Base-by-base conservation (phyloP, 2,113 vertebrate genomes). In the Ranitomeya variabilis region DNA sequence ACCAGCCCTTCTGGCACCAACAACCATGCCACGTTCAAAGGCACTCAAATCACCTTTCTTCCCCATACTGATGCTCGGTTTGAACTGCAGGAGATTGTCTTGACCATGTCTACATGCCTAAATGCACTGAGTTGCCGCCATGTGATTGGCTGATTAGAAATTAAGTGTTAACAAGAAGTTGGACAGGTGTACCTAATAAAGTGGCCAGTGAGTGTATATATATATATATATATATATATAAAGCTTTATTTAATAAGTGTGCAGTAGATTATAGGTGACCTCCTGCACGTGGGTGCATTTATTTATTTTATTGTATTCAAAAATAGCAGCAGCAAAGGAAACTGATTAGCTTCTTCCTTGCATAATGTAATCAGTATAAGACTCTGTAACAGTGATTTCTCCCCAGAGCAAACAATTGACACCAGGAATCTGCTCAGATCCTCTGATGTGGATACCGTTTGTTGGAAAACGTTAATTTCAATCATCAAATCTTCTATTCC, bases 261-360 rank as follows among this genome's bases (percentile, higher is more conserved):
- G 13, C 3, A 51, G 37, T 66, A 31, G 21, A 85, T n/a, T 86
- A 85, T 59, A 79, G 86, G 83, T 90, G 86, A 90, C 83, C 85
- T 90, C 84, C 62, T 31, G 52, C 19, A 74, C 71, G 31, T 57
- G 83, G 16, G 57, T 51, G 52, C 31, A 21, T 55, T 59, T 69
- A 52, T 62, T 81, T 81, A 15, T 76, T 57, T 84, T 59, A 86
- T 80, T 80, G 85, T 78, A 10, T 26, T 18, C 6, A 83, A 82
- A 77, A 62, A 80, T 54, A 86, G 64, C 77, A 86, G 59, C 77
- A 74, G 83, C 83, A 73, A 57, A 85, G 67, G 67, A 23, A 60
- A 62, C 73, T 86, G 85, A 90, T 87, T 74, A 90, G 11, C 69
- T 23, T 83, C 90, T 92, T 91, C 76, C 82, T 90, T 85, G 10